Conservation (phyloP, 2,888 invertebrate genomes). For the Idaea biselata region DNA sequence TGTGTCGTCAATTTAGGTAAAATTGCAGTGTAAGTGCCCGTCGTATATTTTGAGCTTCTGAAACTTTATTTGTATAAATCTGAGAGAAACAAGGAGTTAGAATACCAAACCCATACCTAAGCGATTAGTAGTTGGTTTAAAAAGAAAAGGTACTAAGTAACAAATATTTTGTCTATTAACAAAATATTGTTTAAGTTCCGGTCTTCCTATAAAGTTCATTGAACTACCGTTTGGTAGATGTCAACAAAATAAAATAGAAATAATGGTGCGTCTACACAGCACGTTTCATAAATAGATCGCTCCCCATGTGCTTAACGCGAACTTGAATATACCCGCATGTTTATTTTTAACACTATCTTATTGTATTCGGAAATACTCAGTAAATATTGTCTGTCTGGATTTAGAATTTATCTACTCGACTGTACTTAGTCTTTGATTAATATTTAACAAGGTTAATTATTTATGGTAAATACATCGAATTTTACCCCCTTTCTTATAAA, state of each 20-base stretch:
- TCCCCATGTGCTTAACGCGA: slow-evolving; percentile 66
- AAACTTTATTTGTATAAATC: no score
- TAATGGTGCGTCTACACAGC: slow-evolving; percentile 55
- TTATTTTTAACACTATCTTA: slow-evolving; percentile 72
- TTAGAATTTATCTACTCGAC: not conserved
- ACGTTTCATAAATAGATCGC: slow-evolving; percentile 63
- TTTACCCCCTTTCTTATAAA: no score
- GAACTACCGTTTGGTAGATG: slow-evolving; percentile 46
- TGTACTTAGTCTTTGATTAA: not conserved
- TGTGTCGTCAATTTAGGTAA: no score
- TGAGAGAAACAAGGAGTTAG: no score
- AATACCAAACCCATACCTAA: no score
- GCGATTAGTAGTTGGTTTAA: no score
- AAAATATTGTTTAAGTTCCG: slow-evolving; percentile 28
- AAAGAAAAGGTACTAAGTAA: not conserved
- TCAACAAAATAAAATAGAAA: slow-evolving; percentile 65
- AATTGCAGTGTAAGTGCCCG: no score
- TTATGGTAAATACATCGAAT: no score
- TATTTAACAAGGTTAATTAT: no score
- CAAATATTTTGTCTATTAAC: slow-evolving; percentile 4
- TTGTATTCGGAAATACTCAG: slow-evolving; percentile 66
- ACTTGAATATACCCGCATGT: slow-evolving; percentile 71
- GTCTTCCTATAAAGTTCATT: slow-evolving; percentile 28
- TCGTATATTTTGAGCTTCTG: no score
- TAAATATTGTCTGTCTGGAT: slow-evolving; percentile 33